Conservation (phyloP, 2,113 vertebrate species). For the Empidonax traillii region DNA sequence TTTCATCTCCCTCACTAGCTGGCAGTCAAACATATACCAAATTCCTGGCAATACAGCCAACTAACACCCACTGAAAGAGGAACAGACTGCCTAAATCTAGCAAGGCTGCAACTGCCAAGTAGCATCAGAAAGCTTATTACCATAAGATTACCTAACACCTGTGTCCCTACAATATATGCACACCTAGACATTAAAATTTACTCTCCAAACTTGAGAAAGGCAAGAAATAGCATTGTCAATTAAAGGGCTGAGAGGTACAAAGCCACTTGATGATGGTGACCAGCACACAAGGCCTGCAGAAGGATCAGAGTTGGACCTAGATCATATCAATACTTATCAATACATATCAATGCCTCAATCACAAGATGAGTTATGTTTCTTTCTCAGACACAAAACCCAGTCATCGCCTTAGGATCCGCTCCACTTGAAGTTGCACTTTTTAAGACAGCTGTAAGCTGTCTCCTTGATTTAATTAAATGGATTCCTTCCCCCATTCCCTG, state of each 20-base stretch:
- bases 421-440: neutral
- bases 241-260: neutral
- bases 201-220: neutral
- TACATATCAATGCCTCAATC: neutral
- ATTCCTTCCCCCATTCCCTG: neutral
- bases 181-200: neutral
- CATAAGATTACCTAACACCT: neutral
- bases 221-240: neutral
- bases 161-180: neutral
- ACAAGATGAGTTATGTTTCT: neutral
- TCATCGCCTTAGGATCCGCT: neutral
- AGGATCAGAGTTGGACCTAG: neutral
- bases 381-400: neutral
- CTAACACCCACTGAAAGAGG: neutral
- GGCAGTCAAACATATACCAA: neutral
- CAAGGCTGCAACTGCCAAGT: neutral
- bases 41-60: neutral
- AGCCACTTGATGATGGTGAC: neutral
- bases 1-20: neutral
- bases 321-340: neutral
- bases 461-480: conserved; percentile 5
- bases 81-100: neutral
- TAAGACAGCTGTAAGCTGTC: neutral
- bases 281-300: neutral
- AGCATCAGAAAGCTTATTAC: neutral